phyloP scores from a whole-genome alignment of 2,888 invertebrate species.

The Cephus sareptanus region DNA sequence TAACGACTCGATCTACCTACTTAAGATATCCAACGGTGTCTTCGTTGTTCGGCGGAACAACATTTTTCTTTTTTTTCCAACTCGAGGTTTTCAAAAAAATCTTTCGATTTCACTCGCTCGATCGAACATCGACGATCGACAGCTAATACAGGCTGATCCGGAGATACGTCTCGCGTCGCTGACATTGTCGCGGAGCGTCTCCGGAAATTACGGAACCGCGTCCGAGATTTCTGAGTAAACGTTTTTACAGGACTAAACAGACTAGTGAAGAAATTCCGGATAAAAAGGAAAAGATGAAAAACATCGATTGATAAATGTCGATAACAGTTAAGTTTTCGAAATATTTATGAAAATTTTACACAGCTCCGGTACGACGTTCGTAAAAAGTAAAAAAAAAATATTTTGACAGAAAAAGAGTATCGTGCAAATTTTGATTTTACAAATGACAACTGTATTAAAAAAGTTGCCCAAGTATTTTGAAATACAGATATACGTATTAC shows the following conservation, averaged over 20 bases:
- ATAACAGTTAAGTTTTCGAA: too few relatives aligned
- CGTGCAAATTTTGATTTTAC: too few relatives aligned
- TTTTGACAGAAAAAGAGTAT: too few relatives aligned
- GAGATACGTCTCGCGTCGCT: not conserved
- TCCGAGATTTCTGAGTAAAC: not conserved
- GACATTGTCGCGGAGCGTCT: not conserved
- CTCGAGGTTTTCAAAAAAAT: not conserved
- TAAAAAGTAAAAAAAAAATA: too few relatives aligned
- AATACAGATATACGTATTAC: not conserved
- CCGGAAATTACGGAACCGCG: not conserved
- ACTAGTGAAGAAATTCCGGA: not conserved
- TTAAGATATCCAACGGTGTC: not conserved
- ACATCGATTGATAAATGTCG: not conserved
- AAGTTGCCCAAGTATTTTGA: not conserved
- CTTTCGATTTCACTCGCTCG: not conserved
- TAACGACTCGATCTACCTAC: slow-evolving; percentile 26
- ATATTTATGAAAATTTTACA: too few relatives aligned
- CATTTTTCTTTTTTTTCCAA: not conserved
- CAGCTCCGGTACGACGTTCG: too few relatives aligned
- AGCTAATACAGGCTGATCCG: not conserved
- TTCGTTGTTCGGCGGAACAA: not conserved
- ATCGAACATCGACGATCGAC: not conserved
- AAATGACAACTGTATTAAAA: not conserved
- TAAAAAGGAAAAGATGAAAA: not conserved
- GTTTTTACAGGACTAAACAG: not conserved